A percentile compares a stretch with the other conserved stretches of the same genome.
phyloP scores from a whole-genome alignment of 2,888 invertebrate genomes.

The Eupithecia dodoneata region DNA sequence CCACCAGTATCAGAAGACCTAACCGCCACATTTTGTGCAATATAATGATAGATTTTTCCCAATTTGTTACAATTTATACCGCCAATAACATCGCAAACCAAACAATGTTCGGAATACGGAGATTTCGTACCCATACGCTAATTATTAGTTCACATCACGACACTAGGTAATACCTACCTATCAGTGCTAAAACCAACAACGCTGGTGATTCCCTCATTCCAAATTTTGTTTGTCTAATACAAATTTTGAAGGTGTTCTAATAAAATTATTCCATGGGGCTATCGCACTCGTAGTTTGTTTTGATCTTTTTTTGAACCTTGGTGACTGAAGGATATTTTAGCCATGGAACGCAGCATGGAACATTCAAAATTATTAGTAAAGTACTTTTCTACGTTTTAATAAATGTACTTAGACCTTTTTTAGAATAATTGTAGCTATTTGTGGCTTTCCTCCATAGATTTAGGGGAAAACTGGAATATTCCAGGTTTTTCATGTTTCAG shows the following conservation, averaged over 20 bases:
- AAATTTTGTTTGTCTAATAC: not conserved
- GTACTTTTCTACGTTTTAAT: not conserved
- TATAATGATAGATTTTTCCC: conserved; percentile 43
- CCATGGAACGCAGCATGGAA: not conserved
- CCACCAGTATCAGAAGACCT: conserved; percentile 53
- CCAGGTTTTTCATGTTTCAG: too few species aligned
- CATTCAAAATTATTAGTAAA: not conserved
- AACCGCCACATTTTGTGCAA: conserved; percentile 62
- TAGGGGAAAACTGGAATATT: too few species aligned
- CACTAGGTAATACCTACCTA: not conserved
- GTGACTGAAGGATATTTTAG: not conserved
- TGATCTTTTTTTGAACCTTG: not conserved
- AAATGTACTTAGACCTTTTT: too few species aligned
- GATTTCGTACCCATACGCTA: conserved; percentile 52
- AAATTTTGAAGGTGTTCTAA: not conserved
- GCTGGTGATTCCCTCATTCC: conserved; percentile 39
- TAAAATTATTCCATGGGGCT: not conserved
- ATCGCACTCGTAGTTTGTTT: not conserved
- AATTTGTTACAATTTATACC: conserved; percentile 64
- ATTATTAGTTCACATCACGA: conserved; percentile 50
- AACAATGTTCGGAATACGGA: conserved; percentile 44
- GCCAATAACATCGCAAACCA: conserved; percentile 46
- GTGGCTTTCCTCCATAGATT: too few species aligned
- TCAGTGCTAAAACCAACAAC: conserved; percentile 43
- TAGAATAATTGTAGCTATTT: too few species aligned